phyloP scores from a whole-genome alignment of 2,888 invertebrate genomes.

The Abrostola triplasia region DNA sequence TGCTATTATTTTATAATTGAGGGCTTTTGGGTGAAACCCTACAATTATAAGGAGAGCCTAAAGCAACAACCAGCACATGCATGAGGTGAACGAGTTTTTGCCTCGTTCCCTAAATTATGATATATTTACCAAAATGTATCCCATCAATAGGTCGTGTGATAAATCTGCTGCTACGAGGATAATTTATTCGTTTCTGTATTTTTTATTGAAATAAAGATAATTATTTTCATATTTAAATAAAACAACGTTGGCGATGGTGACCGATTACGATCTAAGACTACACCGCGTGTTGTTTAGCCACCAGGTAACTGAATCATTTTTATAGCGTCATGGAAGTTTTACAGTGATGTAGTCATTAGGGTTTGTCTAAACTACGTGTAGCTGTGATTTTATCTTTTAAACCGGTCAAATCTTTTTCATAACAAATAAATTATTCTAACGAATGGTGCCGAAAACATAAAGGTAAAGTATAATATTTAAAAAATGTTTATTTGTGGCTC shows the following conservation, averaged over 20 bases:
- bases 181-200: constrained; percentile 45
- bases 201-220: constrained; percentile 39
- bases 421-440: constrained; percentile 3
- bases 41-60: constrained; percentile 87
- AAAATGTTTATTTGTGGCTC: no score
- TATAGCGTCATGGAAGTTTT: constrained; percentile 3
- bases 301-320: not conserved
- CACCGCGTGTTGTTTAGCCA: constrained; percentile 4
- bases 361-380: constrained; percentile 8
- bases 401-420: constrained; percentile 18
- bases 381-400: constrained; percentile 12
- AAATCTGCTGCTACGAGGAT: constrained; percentile 55
- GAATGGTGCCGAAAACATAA: not conserved
- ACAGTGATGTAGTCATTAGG: constrained; percentile 8
- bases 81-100: constrained; percentile 82
- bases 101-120: constrained; percentile 81
- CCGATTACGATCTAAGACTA: constrained; percentile 6
- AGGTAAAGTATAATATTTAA: not conserved
- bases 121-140: constrained; percentile 76
- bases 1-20: constrained; percentile 89
- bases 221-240: constrained; percentile 26
- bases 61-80: constrained; percentile 81
- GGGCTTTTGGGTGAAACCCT: constrained; percentile 87
- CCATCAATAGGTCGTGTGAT: constrained; percentile 62
- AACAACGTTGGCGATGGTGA: constrained; percentile 10